Evolutionary conservation across 2,888 invertebrate species (phyloP).

Genomic region (Torymus tubicola): DNA sequence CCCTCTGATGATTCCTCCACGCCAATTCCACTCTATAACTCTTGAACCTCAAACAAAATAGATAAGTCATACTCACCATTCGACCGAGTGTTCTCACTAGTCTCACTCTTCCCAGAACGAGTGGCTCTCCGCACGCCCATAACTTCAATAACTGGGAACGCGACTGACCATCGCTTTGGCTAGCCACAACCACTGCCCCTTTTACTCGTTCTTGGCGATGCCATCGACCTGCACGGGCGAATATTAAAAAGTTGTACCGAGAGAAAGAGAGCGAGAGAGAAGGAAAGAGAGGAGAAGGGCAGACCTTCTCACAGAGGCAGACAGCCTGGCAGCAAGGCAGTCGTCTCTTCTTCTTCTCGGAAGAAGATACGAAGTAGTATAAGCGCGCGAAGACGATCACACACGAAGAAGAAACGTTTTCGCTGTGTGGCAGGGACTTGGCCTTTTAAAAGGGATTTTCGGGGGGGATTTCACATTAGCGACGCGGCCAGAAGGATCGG

Average conservation of each 20-base stretch:
- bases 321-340: slow-evolving; percentile 72
- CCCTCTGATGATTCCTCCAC: too few species aligned
- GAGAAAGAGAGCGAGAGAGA: too few species aligned
- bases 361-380: slow-evolving; percentile 58
- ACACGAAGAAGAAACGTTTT: slow-evolving; percentile 3
- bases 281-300: too few species aligned
- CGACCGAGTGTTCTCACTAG: background rate
- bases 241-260: too few species aligned
- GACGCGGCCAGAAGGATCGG: background rate
- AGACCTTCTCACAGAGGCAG: slow-evolving; percentile 63
- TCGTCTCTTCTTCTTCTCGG: slow-evolving; percentile 66
- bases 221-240: slow-evolving; percentile 1
- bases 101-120: background rate
- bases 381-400: background rate
- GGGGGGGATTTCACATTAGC: slow-evolving; percentile 46
- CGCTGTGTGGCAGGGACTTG: background rate
- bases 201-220: background rate
- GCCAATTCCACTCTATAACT: too few species aligned
- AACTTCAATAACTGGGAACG: too few species aligned
- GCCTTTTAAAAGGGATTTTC: slow-evolving; percentile 26
- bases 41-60: background rate
- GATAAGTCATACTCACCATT: slow-evolving; percentile 14
- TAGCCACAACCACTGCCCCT: too few species aligned
- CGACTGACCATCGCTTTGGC: too few species aligned
- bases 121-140: too few species aligned